Conservation (phyloP, 2,797 vertebrate genomes). For the Sebastes matsubarae region DNA sequence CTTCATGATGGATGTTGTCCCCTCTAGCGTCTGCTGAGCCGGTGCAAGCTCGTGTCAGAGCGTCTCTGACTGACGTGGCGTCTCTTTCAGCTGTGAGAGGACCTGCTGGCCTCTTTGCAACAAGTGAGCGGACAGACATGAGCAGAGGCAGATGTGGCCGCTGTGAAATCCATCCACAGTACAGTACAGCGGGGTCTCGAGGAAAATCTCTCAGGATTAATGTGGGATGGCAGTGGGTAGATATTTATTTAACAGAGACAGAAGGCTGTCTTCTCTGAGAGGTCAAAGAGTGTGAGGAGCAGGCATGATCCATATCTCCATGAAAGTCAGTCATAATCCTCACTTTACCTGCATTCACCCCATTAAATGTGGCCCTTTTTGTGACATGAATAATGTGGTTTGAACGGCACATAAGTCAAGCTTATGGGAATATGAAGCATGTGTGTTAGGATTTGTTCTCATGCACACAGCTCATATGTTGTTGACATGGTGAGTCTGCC, state of each 20-base stretch:
- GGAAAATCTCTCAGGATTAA: slow-evolving; percentile 34
- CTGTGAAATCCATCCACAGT: slow-evolving; percentile 56
- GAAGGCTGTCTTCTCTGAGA: neutral
- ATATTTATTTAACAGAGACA: slow-evolving; percentile 52
- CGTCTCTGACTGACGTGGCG: slow-evolving; percentile 32
- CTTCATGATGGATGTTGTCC: slow-evolving; percentile 37
- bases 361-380: neutral
- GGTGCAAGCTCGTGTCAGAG: neutral
- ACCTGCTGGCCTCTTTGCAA: slow-evolving; percentile 15
- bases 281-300: slow-evolving; percentile 14
- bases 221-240: slow-evolving; percentile 46
- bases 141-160: slow-evolving; percentile 36
- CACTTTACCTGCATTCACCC: neutral
- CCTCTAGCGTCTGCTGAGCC: neutral
- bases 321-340: neutral
- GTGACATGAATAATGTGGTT: neutral
- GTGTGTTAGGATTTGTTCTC: slow-evolving; percentile 21
- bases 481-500: slow-evolving; percentile 43
- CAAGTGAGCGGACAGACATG: slow-evolving; percentile 43
- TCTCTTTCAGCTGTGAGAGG: slow-evolving; percentile 23
- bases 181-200: neutral
- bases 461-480: slow-evolving; percentile 24
- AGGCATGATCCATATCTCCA: neutral
- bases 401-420: slow-evolving; percentile 31
- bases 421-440: slow-evolving; percentile 6